A percentile compares a stretch with the other conserved stretches of the same genome.
Conservation (phyloP, 1,140 invertebrate genomes). For the Pseudomyrmex pallidus region DNA sequence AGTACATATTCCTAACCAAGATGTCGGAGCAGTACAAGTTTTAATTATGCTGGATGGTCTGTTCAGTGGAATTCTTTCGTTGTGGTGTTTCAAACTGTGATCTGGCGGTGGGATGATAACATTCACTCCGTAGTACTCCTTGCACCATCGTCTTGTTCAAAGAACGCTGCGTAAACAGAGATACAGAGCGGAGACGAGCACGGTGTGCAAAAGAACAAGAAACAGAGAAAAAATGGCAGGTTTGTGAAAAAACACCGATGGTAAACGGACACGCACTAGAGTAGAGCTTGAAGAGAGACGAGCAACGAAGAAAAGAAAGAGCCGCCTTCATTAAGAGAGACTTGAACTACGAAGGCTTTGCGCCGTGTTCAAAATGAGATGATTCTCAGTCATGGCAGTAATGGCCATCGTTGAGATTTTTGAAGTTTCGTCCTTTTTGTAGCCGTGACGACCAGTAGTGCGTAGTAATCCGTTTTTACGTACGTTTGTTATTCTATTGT, state of each 20-base stretch:
- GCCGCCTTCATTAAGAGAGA: slow-evolving; percentile 77
- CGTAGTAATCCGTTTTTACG: slow-evolving; percentile 16
- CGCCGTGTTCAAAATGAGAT: slow-evolving; percentile 74
- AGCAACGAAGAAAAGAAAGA: slow-evolving; percentile 72
- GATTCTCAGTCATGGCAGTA: slow-evolving; percentile 63
- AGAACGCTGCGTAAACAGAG: slow-evolving; percentile 29
- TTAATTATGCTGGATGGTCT: slow-evolving; percentile 71
- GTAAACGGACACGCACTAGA: background rate
- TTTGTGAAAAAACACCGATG: background rate
- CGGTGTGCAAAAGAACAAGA: background rate
- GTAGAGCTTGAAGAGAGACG: slow-evolving; percentile 13
- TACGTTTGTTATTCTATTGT: slow-evolving; percentile 13
- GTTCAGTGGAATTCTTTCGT: slow-evolving; percentile 53
- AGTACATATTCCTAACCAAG: slow-evolving; percentile 57
- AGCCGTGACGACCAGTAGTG: slow-evolving; percentile 40
- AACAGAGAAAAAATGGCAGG: slow-evolving; percentile 31
- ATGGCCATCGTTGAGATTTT: slow-evolving; percentile 72
- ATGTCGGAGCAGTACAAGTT: slow-evolving; percentile 62
- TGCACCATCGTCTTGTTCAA: slow-evolving; percentile 60
- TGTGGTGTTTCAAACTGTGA: slow-evolving; percentile 63
- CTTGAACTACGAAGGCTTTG: slow-evolving; percentile 63
- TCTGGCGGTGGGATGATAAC: slow-evolving; percentile 71
- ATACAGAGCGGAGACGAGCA: slow-evolving; percentile 4
- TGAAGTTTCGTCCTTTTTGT: slow-evolving; percentile 67
- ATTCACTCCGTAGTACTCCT: slow-evolving; percentile 61